Conservation (phyloP, 1,140 invertebrate genomes). For the Paramacrobiotus metropolitanus region DNA sequence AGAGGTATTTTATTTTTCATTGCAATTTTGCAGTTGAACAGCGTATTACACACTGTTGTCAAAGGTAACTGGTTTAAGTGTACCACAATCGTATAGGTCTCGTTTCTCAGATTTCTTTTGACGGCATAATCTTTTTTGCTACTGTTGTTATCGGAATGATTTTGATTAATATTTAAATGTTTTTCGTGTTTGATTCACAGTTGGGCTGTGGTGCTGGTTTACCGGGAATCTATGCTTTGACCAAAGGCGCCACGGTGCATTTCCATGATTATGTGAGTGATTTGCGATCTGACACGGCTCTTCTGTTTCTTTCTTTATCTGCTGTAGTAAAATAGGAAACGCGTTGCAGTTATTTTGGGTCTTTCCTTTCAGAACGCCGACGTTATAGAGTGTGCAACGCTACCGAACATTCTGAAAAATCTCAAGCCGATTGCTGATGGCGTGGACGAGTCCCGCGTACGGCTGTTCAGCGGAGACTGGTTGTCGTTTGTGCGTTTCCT, state of each 20-base stretch:
- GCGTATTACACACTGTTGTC: no score
- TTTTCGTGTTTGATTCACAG: constrained; percentile 31
- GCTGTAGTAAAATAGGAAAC: not conserved
- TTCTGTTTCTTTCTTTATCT: constrained; percentile 4
- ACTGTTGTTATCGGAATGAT: not conserved
- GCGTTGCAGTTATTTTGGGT: no score
- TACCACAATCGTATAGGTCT: no score
- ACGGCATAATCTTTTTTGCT: no score
- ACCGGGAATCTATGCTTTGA: constrained; percentile 43
- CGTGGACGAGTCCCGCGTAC: constrained; percentile 22
- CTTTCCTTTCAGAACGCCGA: constrained; percentile 38
- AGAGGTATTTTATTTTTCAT: constrained; percentile 19
- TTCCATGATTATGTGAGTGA: constrained; percentile 70
- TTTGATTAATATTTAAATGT: constrained; percentile 18
- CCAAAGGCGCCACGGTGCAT: constrained; percentile 38
- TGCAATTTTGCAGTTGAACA: not conserved
- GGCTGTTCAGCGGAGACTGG: constrained; percentile 63
- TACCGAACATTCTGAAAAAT: constrained; percentile 52
- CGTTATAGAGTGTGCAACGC: constrained; percentile 42
- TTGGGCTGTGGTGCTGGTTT: constrained; percentile 64
- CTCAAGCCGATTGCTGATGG: constrained; percentile 27
- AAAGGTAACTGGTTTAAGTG: no score
- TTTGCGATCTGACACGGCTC: constrained; percentile 12
- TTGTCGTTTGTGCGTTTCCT: constrained; percentile 26
- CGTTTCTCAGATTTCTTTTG: no score